Percentiles rank a stretch among this genome's conserved stretches.
These are phyloP conservation scores for Dynastes tityus DNA, from an alignment of 2,888 invertebrate genomes.

Conservation along the genomic window DNA sequence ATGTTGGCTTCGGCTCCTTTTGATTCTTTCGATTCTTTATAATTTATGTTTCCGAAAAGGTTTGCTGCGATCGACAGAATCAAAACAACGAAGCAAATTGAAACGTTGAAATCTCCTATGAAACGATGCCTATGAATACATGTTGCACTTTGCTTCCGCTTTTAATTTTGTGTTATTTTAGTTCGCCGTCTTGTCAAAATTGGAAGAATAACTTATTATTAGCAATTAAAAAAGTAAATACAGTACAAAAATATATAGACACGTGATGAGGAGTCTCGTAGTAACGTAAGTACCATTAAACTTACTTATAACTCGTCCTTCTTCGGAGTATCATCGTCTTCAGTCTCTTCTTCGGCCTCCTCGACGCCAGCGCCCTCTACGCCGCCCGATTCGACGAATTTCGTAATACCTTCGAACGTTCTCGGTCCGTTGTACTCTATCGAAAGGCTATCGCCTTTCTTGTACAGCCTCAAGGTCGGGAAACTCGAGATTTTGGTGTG, in stretches of 20 bases:
- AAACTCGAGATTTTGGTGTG: constrained; percentile 95
- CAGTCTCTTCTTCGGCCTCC: constrained; percentile 77
- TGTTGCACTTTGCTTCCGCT: not conserved
- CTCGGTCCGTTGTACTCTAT: constrained; percentile 97
- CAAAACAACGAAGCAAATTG: no score
- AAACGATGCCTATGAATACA: not conserved
- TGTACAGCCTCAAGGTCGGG: constrained; percentile 96
- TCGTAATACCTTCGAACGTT: constrained; percentile 92
- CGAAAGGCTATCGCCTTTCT: constrained; percentile 90
- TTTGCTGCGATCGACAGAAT: no score
- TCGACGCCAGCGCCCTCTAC: constrained; percentile 82
- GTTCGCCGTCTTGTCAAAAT: not conserved
- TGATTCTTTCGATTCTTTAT: no score
- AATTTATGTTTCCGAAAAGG: no score
- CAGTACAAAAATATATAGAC: constrained; percentile 53
- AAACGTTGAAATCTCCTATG: no score
- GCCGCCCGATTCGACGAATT: constrained; percentile 95
- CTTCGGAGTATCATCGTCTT: constrained; percentile 81
- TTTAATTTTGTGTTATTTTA: not conserved
- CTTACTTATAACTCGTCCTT: constrained; percentile 85
- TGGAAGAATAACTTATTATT: constrained; percentile 46
- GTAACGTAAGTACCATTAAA: constrained; percentile 47
- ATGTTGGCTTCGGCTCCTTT: no score
- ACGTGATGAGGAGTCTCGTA: constrained; percentile 27
- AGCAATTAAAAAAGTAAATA: constrained; percentile 51